Base-by-base conservation (phyloP, 2,888 invertebrate genomes). In the Podabrus alpinus region DNA sequence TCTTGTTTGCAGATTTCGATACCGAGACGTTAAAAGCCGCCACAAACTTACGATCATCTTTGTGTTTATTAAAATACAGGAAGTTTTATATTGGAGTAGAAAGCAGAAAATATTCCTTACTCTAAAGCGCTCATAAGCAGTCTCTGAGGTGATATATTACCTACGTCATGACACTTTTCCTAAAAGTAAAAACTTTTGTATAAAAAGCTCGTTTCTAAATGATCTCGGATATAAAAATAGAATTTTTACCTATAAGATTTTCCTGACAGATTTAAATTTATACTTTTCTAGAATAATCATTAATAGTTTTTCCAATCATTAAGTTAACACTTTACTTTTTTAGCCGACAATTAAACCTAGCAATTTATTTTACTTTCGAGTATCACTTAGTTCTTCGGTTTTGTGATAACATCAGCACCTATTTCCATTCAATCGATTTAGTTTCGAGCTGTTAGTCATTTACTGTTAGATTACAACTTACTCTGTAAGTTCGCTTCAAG, bases 201-300 rank as follows among this genome's bases (percentile, higher is more conserved):
- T 69, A 73, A 73, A 73, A 74, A 74, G 66, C 68, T 62, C 74
- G 64, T 68, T 71, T 71, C 68, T 29, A 75, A 71, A 74, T 71
- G 74, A 75, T 72, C 66, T 19, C 72, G 66, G 67, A 72, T 60
- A 75, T 75, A 72, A 75, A 75, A 69, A 75, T 75, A 70, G 72
- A 72, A 75, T 72, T 72, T 75, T 67, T 62, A 75, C 72, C 72
- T 75, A 69, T 45, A 61, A 67, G 71, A 71, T 69, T 71, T 69
- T 68, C 24, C 15, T 71, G 74, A 74, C 73, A 74, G 70, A 64
- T 15, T 10, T 17, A 69, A 72, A 75, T 75, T 75, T 75, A 75
- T 75, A 45, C 45, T 16, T 24, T 25, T 19, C 15, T 25, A 15
- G 69, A 19, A 69, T 62, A 66, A 29, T 73, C 62, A 73, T 73